Percentiles rank a stretch among this genome's conserved stretches.
Evolutionary conservation across 2,113 vertebrate genomes (phyloP).

Genomic region (Barbus barbus): DNA sequence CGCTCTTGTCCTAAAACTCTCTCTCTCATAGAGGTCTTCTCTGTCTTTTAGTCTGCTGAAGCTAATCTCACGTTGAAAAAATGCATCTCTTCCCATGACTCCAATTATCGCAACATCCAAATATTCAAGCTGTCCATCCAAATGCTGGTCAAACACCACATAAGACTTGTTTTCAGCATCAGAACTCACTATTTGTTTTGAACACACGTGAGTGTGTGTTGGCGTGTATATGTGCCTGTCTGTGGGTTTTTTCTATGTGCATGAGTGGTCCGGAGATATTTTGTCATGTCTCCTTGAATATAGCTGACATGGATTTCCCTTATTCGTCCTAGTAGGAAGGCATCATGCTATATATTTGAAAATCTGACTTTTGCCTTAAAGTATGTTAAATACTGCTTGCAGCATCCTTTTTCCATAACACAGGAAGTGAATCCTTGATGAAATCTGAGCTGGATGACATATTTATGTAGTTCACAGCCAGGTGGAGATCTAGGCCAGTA

Average conservation of each 20-base stretch:
- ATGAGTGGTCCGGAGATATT: background rate
- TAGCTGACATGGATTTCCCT: conserved; percentile 20
- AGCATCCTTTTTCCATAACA: conserved; percentile 61
- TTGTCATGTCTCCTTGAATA: background rate
- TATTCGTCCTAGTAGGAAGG: too few species aligned
- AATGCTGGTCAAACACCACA: background rate
- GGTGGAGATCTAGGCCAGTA: conserved; percentile 57
- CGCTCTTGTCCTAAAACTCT: conserved; percentile 7
- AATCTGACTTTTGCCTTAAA: conserved; percentile 45
- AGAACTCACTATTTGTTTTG: background rate
- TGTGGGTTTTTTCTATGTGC: background rate
- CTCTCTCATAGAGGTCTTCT: background rate
- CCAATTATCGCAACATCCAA: conserved; percentile 24
- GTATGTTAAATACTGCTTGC: conserved; percentile 42
- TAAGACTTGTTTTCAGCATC: background rate
- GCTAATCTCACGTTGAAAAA: background rate
- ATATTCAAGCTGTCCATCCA: background rate
- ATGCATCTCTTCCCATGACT: conserved; percentile 33
- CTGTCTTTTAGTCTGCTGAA: conserved; percentile 14
- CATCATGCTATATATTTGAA: conserved; percentile 19
- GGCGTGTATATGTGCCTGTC: background rate
- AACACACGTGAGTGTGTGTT: background rate
- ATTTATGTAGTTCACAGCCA: conserved; percentile 53
- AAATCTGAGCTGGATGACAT: conserved; percentile 56
- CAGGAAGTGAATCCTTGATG: conserved; percentile 57